phyloP scores from a whole-genome alignment of 2,888 invertebrate genomes.

The Drosophila rubida region DNA sequence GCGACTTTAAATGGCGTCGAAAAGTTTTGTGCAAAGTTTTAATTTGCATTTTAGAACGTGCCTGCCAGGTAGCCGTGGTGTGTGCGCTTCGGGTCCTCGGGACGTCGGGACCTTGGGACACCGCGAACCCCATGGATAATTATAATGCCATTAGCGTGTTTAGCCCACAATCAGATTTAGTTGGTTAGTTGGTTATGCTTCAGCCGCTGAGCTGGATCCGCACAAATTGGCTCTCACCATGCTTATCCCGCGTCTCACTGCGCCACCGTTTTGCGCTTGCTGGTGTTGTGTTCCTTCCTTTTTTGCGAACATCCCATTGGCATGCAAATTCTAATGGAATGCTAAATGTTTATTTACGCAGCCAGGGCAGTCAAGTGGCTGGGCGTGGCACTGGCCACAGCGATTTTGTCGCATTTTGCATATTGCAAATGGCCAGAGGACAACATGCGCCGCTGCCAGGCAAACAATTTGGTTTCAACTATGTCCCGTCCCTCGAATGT shows the following conservation, averaged over 20 bases:
- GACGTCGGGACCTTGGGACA: not conserved
- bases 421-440: slow-evolving; percentile 66
- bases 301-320: slow-evolving; percentile 25
- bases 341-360: slow-evolving; percentile 78
- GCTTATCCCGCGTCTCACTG: slow-evolving; percentile 43
- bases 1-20: slow-evolving; percentile 66
- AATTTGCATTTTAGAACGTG: slow-evolving; percentile 68
- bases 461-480: slow-evolving; percentile 39
- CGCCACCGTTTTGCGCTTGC: not conserved
- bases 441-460: slow-evolving; percentile 31
- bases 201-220: slow-evolving; percentile 21
- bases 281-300: slow-evolving; percentile 3
- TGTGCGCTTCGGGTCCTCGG: slow-evolving; percentile 4
- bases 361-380: slow-evolving; percentile 47
- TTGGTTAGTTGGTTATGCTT: slow-evolving; percentile 33
- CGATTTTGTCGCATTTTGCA: slow-evolving; percentile 76
- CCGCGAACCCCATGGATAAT: slow-evolving; percentile 64
- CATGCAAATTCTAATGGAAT: slow-evolving; percentile 73
- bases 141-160: slow-evolving; percentile 81
- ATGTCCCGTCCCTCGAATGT: too few relatives aligned
- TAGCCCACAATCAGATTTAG: slow-evolving; percentile 76
- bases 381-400: slow-evolving; percentile 55
- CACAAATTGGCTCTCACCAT: slow-evolving; percentile 63
- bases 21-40: slow-evolving; percentile 66
- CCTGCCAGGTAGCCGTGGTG: slow-evolving; percentile 28